phyloP scores from a whole-genome alignment of 53 echinoderm and acorn worm genomes.

The Stichopus horrens region DNA sequence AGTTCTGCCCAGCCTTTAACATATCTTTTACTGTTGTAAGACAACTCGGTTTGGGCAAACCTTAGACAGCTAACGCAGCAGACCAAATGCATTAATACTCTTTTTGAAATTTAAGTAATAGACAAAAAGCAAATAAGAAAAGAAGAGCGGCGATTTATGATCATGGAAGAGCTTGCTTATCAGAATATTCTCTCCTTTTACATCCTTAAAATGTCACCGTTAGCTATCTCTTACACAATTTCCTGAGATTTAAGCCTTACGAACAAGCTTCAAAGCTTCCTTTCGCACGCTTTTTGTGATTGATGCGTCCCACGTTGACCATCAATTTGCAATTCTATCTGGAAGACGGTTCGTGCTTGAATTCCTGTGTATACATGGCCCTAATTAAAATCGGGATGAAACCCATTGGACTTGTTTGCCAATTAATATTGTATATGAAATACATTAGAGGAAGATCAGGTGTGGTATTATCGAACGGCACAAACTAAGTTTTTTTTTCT shows the following conservation, averaged over 20 bases:
- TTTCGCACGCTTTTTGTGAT: slow-evolving; percentile 30
- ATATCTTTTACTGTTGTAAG: too few relatives aligned
- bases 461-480: slow-evolving; percentile 17
- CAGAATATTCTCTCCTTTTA: neutral
- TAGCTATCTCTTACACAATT: slow-evolving; percentile 14
- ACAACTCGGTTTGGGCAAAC: too few relatives aligned
- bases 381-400: slow-evolving; percentile 38
- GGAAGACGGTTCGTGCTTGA: slow-evolving; percentile 1
- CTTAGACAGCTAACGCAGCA: too few relatives aligned
- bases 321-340: slow-evolving; percentile 31
- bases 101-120: neutral
- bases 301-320: slow-evolving; percentile 34
- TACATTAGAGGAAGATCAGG: slow-evolving; percentile 31
- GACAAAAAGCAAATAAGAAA: neutral
- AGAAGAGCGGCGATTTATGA: neutral
- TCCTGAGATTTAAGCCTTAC: slow-evolving; percentile 14
- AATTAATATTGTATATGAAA: slow-evolving; percentile 46
- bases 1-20: too few relatives aligned
- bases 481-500: neutral
- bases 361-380: slow-evolving; percentile 38
- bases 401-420: slow-evolving; percentile 42
- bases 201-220: slow-evolving; percentile 6
- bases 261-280: slow-evolving; percentile 5
- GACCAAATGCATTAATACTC: too few relatives aligned
- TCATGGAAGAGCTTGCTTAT: neutral